These are phyloP conservation scores for Melikaiella ostensackeni DNA, from an alignment of 2,888 invertebrate genomes.

Conservation along the genomic window DNA sequence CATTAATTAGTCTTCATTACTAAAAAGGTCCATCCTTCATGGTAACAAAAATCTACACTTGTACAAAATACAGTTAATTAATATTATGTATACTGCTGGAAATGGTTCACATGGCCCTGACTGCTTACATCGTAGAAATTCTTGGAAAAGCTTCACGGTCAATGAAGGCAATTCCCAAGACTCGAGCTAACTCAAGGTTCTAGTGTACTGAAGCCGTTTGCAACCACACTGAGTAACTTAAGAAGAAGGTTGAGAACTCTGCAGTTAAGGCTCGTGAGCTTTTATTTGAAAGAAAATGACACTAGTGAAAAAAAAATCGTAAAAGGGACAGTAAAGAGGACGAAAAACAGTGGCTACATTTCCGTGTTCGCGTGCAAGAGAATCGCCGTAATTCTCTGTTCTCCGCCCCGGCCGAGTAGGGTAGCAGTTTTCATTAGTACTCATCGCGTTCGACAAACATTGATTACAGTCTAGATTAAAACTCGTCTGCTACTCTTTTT, in stretches of 20 bases:
- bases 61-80: too few relatives aligned
- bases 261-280: conserved; percentile 49
- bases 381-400: conserved; percentile 34
- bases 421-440: conserved; percentile 31
- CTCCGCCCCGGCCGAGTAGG: conserved; percentile 4
- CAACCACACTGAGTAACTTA: conserved; percentile 16
- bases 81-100: too few relatives aligned
- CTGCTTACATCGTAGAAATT: too few relatives aligned
- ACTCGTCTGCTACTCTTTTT: background rate
- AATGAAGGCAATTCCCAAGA: too few relatives aligned
- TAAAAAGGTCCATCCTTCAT: too few relatives aligned
- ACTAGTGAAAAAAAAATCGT: conserved; percentile 47
- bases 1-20: too few relatives aligned
- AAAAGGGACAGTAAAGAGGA: conserved; percentile 47
- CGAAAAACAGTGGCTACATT: conserved; percentile 42
- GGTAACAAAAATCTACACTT: too few relatives aligned
- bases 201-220: background rate
- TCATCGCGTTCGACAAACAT: conserved; percentile 40
- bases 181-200: too few relatives aligned
- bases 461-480: conserved; percentile 35
- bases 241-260: conserved; percentile 43
- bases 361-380: conserved; percentile 17
- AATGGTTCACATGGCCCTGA: too few relatives aligned
- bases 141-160: too few relatives aligned
- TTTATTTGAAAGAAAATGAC: conserved; percentile 56